phyloP scores from a whole-genome alignment of 2,113 vertebrate species.

The Leucopternis melanops region DNA sequence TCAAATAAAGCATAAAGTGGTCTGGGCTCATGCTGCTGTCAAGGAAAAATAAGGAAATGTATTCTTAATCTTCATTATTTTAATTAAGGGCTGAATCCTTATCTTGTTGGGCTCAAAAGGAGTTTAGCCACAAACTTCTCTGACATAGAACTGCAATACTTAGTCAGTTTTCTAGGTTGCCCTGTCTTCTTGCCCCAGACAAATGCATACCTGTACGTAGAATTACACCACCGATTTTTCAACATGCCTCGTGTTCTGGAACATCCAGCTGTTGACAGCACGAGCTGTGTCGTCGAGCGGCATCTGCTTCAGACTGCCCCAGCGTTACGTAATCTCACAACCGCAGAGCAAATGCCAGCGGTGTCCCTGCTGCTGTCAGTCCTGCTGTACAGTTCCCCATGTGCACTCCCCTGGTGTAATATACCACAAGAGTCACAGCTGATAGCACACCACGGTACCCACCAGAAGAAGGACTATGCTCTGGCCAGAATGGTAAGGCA shows the following conservation, averaged over 20 bases:
- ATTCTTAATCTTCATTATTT: neutral
- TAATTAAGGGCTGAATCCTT: neutral
- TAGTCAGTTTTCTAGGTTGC: neutral
- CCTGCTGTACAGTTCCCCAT: rapidly evolving
- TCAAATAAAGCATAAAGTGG: constrained; percentile 1
- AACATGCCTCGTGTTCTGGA: neutral
- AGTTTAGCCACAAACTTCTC: neutral
- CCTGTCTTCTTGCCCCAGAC: neutral
- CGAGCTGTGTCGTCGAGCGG: neutral
- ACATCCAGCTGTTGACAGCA: neutral
- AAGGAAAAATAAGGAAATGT: neutral
- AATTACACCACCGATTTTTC: neutral
- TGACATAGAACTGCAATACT: neutral
- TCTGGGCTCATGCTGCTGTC: neutral
- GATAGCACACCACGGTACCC: neutral
- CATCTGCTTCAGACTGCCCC: neutral
- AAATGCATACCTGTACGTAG: neutral
- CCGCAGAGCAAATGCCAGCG: neutral
- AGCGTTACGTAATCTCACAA: neutral
- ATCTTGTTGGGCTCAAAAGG: neutral
- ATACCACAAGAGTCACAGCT: neutral
- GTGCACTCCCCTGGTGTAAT: neutral
- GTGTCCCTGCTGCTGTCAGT: neutral
- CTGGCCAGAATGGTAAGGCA: neutral
- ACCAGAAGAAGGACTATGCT: neutral